These are phyloP conservation scores for Gastrophysa polygoni DNA, from an alignment of 2,888 invertebrate species.

Conservation along the genomic window DNA sequence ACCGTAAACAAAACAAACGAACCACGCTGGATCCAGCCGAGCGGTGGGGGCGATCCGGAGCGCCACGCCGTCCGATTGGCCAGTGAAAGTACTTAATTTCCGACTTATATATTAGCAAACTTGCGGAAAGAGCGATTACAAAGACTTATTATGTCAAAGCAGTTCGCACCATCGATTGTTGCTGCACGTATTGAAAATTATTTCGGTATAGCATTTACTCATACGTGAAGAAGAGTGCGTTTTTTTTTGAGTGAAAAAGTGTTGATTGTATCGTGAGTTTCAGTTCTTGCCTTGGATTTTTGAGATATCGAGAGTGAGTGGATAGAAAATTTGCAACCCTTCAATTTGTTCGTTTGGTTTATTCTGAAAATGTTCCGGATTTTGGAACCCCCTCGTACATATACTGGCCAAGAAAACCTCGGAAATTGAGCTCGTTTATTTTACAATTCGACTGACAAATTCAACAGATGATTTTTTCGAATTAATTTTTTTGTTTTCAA, in stretches of 20 bases:
- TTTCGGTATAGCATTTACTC: no score
- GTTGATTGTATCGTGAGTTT: not conserved
- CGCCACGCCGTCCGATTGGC: slow-evolving; percentile 29
- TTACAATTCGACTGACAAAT: no score
- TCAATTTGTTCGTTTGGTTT: not conserved
- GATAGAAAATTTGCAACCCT: no score
- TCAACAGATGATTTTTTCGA: no score
- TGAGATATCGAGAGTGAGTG: not conserved
- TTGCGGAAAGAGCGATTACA: slow-evolving; percentile 30
- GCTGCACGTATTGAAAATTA: no score
- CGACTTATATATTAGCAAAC: slow-evolving; percentile 35
- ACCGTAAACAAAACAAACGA: slow-evolving; percentile 15
- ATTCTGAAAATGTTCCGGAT: not conserved
- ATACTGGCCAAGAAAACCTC: no score
- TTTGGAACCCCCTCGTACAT: no score
- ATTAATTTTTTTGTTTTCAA: no score
- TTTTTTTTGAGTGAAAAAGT: not conserved
- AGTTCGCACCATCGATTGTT: not conserved
- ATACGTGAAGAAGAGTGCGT: not conserved
- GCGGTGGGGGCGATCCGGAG: slow-evolving; percentile 18
- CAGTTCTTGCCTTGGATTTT: not conserved
- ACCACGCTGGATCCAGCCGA: slow-evolving; percentile 22
- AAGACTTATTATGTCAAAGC: slow-evolving; percentile 12
- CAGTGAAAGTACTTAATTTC: slow-evolving; percentile 38
- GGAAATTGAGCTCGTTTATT: no score